Evolutionary conservation across 2,797 vertebrate species (phyloP).

Genomic region (Chaenodraco wilsoni): DNA sequence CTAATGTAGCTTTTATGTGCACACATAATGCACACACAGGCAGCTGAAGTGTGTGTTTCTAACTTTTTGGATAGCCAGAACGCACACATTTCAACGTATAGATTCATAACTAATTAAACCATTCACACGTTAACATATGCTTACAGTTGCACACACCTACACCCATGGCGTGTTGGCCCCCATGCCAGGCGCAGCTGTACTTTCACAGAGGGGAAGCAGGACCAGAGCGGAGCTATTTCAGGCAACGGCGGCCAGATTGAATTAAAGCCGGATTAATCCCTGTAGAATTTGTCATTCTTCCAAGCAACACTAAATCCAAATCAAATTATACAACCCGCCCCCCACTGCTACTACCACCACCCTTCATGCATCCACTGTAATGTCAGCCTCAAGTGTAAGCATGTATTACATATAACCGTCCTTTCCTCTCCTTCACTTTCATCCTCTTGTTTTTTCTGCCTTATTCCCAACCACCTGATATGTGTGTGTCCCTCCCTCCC

Average conservation of each 20-base stretch:
- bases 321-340: constrained; percentile 73
- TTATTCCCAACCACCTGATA: constrained; percentile 28
- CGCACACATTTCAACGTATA: constrained; percentile 8
- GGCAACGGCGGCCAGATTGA: constrained; percentile 76
- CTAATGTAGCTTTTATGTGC: not conserved
- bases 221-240: constrained; percentile 70
- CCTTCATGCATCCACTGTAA: constrained; percentile 1
- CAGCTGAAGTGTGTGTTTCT: constrained; percentile 3
- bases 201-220: constrained; percentile 61
- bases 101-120: constrained; percentile 32
- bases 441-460: constrained; percentile 2
- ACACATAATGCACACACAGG: constrained; percentile 6
- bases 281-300: constrained; percentile 81
- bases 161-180: constrained; percentile 15
- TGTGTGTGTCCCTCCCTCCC: not conserved
- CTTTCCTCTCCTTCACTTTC: not conserved
- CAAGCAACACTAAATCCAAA: constrained; percentile 80
- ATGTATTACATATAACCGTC: not conserved
- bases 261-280: constrained; percentile 84
- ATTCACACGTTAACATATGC: constrained; percentile 8
- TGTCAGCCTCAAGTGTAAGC: constrained; percentile 1
- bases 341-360: constrained; percentile 16
- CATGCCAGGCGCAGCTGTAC: constrained; percentile 66
- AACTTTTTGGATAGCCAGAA: not conserved
- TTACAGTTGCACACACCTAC: not conserved